Evolutionary conservation across 2,797 vertebrate species (phyloP), one percentile per base, ranked within the genome.

Genomic region (Phoebastria nigripes): DNA sequence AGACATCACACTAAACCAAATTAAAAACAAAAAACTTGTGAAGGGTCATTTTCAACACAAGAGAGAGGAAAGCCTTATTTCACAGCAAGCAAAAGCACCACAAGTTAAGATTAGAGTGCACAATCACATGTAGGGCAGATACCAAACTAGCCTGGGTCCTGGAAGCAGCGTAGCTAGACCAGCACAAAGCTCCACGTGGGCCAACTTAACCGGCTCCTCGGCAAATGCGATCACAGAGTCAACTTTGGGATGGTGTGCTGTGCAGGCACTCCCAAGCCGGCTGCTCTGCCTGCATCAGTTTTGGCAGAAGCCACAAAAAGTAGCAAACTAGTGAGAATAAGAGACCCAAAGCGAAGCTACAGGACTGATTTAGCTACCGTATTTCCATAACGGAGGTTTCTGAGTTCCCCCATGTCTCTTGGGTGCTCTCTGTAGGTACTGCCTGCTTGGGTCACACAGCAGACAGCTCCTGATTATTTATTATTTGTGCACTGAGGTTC

Each of bases 71-170:
- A 97, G 95, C 91, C 92, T 96, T 89, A 91, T 93, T 97, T 96
- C 88, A 97, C 95, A 97, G 92, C 93, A 97, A 97, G 96, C 96
- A 93, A 94, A 97, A 96, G 92, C 97, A 96, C 96, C 94, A 94
- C 93, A 59, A 56, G 49, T 94, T 90, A 89, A 65, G 31, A 87
- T 86, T 15, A 97, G 80, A 93, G 93, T 62, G 37, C 95, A 94
- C 80, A 78, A 80, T 51, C 94, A 83, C 52, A 77, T 25, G 55
- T 91, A 96, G 94, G 89, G 92, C 84, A 58, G 91, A 72, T 49
- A 90, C 52, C 72, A 79, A 95, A 94, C 73, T 29, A 96, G 78
- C 54, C 86, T 41, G 70, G 76, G 46, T 83, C 56, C 79, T 72
- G 89, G 89, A 91, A 83, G 49, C 71, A 91, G 59, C 10, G 65